Conservation (phyloP, 2,888 invertebrate species). For the Pocota personata region DNA sequence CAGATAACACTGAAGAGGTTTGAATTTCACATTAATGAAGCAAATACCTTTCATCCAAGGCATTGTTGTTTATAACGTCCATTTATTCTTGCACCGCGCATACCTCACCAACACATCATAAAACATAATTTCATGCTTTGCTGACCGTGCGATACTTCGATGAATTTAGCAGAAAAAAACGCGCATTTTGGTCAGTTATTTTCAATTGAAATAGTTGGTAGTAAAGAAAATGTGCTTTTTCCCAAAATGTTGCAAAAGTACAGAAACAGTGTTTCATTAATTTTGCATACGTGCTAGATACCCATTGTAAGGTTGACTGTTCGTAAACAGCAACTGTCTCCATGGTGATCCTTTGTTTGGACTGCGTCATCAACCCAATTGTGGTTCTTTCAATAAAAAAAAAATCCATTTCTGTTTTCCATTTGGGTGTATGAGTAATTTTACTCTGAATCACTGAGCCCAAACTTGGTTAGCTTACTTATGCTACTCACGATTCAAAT, state of each 20-base stretch:
- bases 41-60: neutral
- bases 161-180: neutral
- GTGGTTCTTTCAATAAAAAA: slow-evolving; percentile 46
- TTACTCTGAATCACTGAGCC: slow-evolving; percentile 57
- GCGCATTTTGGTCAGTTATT: slow-evolving; percentile 6
- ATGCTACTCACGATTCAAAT: slow-evolving; percentile 56
- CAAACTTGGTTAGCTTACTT: slow-evolving; percentile 25
- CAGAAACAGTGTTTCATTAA: neutral
- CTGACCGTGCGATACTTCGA: slow-evolving; percentile 20
- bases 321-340: slow-evolving; percentile 30
- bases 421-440: slow-evolving; percentile 63
- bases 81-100: slow-evolving; percentile 15
- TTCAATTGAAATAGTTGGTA: neutral
- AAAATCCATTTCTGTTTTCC: slow-evolving; percentile 1
- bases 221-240: neutral
- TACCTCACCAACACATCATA: slow-evolving; percentile 43
- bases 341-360: slow-evolving; percentile 67
- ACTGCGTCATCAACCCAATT: slow-evolving; percentile 60
- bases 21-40: neutral
- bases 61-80: neutral
- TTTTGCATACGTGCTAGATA: neutral
- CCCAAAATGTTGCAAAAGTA: neutral
- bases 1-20: neutral
- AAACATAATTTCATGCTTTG: slow-evolving; percentile 44
- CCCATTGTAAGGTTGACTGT: neutral